Conservation (phyloP, 1,140 invertebrate species). For the Grapholita molesta region DNA sequence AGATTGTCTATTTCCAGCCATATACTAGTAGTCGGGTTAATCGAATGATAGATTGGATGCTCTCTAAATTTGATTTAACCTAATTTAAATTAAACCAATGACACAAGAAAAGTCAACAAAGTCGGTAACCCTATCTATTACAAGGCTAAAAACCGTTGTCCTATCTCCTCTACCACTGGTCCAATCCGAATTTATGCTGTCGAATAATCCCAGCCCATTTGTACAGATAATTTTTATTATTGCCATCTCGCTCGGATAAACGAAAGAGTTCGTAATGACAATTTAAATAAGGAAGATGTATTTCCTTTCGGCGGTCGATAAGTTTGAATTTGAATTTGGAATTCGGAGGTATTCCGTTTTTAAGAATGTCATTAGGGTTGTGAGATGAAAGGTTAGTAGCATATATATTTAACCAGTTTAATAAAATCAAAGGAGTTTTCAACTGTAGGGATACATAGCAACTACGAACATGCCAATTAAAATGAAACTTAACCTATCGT, state of each 20-base stretch:
- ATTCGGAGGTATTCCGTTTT: slow-evolving; percentile 58
- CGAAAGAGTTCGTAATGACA: slow-evolving; percentile 77
- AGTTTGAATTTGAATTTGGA: slow-evolving; percentile 55
- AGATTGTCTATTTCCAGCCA: no score
- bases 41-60: slow-evolving; percentile 6
- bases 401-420: background rate
- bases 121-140: slow-evolving; percentile 28
- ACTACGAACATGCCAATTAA: no score
- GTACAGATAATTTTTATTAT: slow-evolving; percentile 79
- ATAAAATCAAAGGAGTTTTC: no score
- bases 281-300: slow-evolving; percentile 77
- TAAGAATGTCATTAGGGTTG: slow-evolving; percentile 48
- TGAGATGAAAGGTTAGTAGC: slow-evolving; percentile 19
- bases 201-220: slow-evolving; percentile 74
- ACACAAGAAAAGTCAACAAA: background rate
- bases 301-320: slow-evolving; percentile 66
- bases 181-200: slow-evolving; percentile 75
- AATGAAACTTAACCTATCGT: no score
- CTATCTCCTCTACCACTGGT: slow-evolving; percentile 61
- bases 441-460: no score
- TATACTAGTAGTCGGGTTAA: no score
- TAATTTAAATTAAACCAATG: background rate
- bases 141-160: slow-evolving; percentile 65
- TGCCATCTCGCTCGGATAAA: slow-evolving; percentile 72
- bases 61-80: slow-evolving; percentile 36